Conservation (phyloP, 2,888 invertebrate genomes). For the Rapana venosa region DNA sequence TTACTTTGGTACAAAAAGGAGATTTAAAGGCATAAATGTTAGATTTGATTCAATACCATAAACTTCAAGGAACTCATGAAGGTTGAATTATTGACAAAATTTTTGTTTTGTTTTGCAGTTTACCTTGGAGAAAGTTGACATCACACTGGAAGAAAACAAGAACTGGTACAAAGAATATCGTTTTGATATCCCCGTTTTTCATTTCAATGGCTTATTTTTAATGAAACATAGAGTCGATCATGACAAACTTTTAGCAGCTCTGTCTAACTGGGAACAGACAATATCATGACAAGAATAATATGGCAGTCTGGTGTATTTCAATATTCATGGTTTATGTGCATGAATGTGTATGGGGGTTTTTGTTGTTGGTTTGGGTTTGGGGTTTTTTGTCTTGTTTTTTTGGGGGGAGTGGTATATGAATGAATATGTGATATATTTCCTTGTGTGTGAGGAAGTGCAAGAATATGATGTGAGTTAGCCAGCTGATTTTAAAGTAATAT, state of each 20-base stretch:
- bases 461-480: no score
- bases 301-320: not conserved
- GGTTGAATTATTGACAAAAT: not conserved
- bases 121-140: slow-evolving; percentile 86
- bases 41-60: no score
- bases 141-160: slow-evolving; percentile 86
- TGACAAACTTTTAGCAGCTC: slow-evolving; percentile 57
- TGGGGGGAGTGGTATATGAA: no score
- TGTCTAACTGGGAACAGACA: slow-evolving; percentile 47
- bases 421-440: no score
- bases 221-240: slow-evolving; percentile 78
- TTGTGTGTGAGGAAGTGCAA: no score
- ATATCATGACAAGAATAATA: not conserved
- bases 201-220: slow-evolving; percentile 89
- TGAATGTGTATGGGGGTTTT: not conserved
- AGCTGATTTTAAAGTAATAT: no score
- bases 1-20: no score
- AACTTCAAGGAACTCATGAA: not conserved
- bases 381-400: not conserved
- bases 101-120: slow-evolving; percentile 76
- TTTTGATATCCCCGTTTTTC: slow-evolving; percentile 92
- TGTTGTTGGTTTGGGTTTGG: not conserved
- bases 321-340: not conserved
- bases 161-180: slow-evolving; percentile 87
- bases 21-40: no score